phyloP scores from a whole-genome alignment of 2,113 vertebrate genomes.

The Platysternon megacephalum region DNA sequence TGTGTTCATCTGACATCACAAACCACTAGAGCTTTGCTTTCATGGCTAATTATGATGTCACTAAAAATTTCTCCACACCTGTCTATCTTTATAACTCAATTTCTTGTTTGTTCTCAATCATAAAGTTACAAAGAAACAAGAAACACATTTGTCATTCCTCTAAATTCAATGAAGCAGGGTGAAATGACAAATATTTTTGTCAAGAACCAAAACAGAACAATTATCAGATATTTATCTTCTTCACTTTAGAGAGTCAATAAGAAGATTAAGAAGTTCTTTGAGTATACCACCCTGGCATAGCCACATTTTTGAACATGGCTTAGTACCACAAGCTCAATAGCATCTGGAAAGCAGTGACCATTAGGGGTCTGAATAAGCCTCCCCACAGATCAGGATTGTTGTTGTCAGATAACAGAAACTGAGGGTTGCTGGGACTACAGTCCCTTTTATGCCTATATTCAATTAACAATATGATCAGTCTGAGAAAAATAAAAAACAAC shows the following conservation, averaged over 20 bases:
- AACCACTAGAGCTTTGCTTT: background rate
- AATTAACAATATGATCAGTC: background rate
- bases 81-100: background rate
- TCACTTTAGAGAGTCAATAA: background rate
- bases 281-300: background rate
- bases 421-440: background rate
- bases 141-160: background rate
- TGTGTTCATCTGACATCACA: background rate
- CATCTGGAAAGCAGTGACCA: background rate
- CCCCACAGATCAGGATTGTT: background rate
- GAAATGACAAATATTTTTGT: background rate
- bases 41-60: background rate
- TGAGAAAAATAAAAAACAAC: background rate
- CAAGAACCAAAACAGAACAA: background rate
- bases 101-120: background rate
- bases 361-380: background rate
- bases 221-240: background rate
- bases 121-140: background rate
- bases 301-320: background rate
- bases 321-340: background rate
- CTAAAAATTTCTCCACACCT: background rate
- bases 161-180: background rate
- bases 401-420: background rate
- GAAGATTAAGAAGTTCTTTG: background rate
- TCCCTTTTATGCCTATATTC: background rate